Evolutionary conservation across 1,140 invertebrate genomes (phyloP).

Genomic region (Bicyclus anynana): DNA sequence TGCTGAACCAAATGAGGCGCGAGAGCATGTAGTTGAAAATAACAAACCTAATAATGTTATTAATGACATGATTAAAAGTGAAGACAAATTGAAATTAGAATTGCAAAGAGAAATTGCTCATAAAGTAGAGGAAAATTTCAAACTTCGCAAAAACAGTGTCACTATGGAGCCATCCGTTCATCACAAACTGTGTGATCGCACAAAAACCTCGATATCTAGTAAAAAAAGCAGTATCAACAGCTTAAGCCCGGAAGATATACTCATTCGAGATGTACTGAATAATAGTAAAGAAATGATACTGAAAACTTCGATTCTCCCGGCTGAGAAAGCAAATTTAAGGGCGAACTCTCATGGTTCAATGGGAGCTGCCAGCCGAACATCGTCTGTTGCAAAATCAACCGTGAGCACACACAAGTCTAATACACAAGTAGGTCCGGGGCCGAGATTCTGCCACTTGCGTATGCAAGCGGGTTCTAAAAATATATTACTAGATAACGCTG

Average conservation of each 20-base stretch:
- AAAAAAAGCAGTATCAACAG: slow-evolving; percentile 64
- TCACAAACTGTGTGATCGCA: slow-evolving; percentile 79
- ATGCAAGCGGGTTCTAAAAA: slow-evolving; percentile 86
- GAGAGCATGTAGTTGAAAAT: slow-evolving; percentile 6
- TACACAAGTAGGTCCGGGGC: slow-evolving; percentile 77
- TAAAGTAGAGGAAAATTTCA: slow-evolving; percentile 50
- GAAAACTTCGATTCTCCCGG: slow-evolving; percentile 33
- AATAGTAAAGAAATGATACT: slow-evolving; percentile 43
- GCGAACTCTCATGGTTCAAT: slow-evolving; percentile 72
- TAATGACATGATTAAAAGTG: slow-evolving; percentile 30
- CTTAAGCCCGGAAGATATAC: slow-evolving; percentile 46
- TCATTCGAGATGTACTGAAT: slow-evolving; percentile 45
- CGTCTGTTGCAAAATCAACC: slow-evolving; percentile 68
- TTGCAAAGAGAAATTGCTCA: slow-evolving; percentile 38
- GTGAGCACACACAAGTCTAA: slow-evolving; percentile 70
- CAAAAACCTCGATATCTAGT: slow-evolving; percentile 60
- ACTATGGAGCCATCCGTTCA: slow-evolving; percentile 78
- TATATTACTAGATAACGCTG: slow-evolving; percentile 86
- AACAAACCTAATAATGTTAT: slow-evolving; percentile 28
- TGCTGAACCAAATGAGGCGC: slow-evolving; percentile 7
- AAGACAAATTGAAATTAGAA: slow-evolving; percentile 32
- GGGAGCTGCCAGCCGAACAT: slow-evolving; percentile 67
- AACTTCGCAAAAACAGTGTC: slow-evolving; percentile 48
- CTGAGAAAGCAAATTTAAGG: slow-evolving; percentile 42
- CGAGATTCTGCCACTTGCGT: slow-evolving; percentile 84